Percentiles rank a stretch among this genome's conserved stretches.
These are phyloP conservation scores for Cerceris ruficornis DNA, from an alignment of 2,888 invertebrate genomes.

Conservation along the genomic window DNA sequence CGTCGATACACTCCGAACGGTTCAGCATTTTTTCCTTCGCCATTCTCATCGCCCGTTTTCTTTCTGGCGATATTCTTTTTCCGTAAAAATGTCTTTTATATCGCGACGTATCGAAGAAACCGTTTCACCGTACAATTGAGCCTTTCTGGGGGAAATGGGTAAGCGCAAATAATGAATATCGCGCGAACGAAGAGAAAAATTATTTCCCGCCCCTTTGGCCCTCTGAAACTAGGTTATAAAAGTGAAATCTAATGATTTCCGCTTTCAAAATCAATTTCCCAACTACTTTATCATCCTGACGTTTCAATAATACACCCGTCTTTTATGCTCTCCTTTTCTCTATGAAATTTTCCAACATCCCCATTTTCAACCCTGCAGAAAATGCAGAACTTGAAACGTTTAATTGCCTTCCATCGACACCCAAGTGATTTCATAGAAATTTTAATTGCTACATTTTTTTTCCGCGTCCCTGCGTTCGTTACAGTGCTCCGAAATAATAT, in stretches of 20 bases:
- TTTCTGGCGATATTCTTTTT: constrained; percentile 17
- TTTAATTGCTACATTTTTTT: no score
- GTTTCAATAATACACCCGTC: no score
- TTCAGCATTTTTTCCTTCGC: background rate
- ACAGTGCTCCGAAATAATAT: no score
- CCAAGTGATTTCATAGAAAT: no score
- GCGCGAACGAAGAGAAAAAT: constrained; percentile 22
- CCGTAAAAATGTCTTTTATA: constrained; percentile 30
- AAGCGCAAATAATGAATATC: constrained; percentile 19
- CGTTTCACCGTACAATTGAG: constrained; percentile 27
- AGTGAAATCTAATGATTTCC: constrained; percentile 35
- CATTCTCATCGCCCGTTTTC: constrained; percentile 8
- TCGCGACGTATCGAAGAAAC: constrained; percentile 13
- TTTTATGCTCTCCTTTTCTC: no score
- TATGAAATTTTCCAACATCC: no score
- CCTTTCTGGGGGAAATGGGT: background rate
- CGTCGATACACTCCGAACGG: background rate
- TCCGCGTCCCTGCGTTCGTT: no score
- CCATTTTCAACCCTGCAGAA: no score
- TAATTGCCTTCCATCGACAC: no score
- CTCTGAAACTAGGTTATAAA: constrained; percentile 8
- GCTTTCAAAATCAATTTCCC: constrained; percentile 14
- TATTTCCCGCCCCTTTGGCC: constrained; percentile 18
- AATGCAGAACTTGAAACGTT: no score
- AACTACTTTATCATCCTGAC: constrained; percentile 3